A percentile compares a stretch with the other conserved stretches of the same genome.
phyloP scores from a whole-genome alignment of 2,888 invertebrate species.

The Lasioglossum leucozonium region DNA sequence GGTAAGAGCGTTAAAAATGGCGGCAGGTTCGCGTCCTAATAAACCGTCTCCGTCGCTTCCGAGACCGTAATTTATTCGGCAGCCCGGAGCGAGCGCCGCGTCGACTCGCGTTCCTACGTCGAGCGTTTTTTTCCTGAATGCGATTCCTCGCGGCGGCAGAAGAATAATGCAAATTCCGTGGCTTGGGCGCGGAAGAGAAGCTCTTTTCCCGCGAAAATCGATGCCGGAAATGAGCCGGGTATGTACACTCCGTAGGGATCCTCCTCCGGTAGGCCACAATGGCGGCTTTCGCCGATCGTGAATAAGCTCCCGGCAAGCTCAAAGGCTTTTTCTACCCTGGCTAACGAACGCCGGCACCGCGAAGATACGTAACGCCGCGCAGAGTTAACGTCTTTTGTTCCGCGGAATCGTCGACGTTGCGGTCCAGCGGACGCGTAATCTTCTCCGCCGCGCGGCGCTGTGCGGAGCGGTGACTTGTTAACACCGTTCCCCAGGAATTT shows the following conservation, averaged over 20 bases:
- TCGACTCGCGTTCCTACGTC: background rate
- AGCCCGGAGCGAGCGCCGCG: background rate
- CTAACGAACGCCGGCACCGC: background rate
- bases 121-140: background rate
- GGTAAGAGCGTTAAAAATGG: background rate
- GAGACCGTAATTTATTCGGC: background rate
- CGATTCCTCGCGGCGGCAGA: conserved; percentile 2
- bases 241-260: background rate
- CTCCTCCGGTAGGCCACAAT: conserved; percentile 10
- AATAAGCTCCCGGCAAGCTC: background rate
- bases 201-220: background rate
- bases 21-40: background rate
- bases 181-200: background rate
- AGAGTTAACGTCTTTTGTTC: background rate
- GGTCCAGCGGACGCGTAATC: conserved; percentile 4
- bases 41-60: conserved; percentile 11
- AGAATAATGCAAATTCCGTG: conserved; percentile 4
- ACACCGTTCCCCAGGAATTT: background rate
- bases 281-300: conserved; percentile 12
- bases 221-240: conserved; percentile 13
- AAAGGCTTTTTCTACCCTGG: conserved; percentile 5
- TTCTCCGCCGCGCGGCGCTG: background rate
- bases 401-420: conserved; percentile 4
- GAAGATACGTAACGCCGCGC: background rate
- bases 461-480: background rate